Conservation (phyloP, 2,888 invertebrate genomes). For the Odontocolon sp. region DNA sequence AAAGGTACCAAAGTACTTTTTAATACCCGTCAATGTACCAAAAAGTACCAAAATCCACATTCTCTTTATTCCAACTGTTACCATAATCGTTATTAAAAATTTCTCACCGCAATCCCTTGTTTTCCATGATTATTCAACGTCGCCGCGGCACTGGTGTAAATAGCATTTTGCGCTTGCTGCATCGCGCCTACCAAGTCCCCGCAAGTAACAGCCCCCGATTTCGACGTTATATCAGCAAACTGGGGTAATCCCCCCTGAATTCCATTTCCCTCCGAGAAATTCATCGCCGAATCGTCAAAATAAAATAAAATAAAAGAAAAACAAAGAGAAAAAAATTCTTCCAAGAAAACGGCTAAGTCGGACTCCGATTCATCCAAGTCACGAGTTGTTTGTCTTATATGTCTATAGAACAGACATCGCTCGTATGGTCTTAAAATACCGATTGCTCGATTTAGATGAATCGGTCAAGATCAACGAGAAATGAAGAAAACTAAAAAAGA, state of each 20-base stretch:
- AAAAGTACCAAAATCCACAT: too few relatives aligned
- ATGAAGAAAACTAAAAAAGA: slow-evolving; percentile 6
- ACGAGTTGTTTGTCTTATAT: too few relatives aligned
- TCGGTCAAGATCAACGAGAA: too few relatives aligned
- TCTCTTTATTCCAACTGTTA: too few relatives aligned
- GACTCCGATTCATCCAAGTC: too few relatives aligned
- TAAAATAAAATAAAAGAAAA: background rate
- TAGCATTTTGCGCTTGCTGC: slow-evolving; percentile 68
- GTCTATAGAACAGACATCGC: slow-evolving; percentile 12
- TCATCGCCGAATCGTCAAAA: slow-evolving; percentile 66
- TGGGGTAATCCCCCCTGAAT: slow-evolving; percentile 75
- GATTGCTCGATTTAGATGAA: slow-evolving; percentile 31
- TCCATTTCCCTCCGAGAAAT: slow-evolving; percentile 72
- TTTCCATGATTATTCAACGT: slow-evolving; percentile 70
- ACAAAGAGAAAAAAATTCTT: background rate
- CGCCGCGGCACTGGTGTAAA: slow-evolving; percentile 72
- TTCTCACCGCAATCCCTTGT: slow-evolving; percentile 68
- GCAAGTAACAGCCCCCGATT: slow-evolving; percentile 64
- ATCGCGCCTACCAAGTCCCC: slow-evolving; percentile 68
- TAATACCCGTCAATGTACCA: background rate
- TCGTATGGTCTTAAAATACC: slow-evolving; percentile 46
- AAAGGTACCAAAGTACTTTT: too few relatives aligned
- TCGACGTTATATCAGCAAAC: slow-evolving; percentile 75
- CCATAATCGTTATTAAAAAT: background rate
- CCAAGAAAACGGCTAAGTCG: too few relatives aligned